Base-by-base conservation (phyloP, 2,113 vertebrate genomes). In the Poecilia latipinna region DNA sequence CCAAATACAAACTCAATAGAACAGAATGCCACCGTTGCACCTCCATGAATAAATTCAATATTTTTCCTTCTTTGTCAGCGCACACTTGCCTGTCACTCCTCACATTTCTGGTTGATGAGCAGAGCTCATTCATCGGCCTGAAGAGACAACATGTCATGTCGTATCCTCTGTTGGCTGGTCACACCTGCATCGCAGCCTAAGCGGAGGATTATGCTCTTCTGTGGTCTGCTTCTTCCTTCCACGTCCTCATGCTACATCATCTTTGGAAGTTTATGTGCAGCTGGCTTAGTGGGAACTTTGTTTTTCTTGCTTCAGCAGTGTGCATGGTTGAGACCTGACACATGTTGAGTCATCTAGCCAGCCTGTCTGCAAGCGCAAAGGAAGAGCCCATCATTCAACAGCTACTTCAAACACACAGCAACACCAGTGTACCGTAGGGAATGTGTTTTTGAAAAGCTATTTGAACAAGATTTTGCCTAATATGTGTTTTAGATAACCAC, bases 331-430 rank as follows among this genome's bases (percentile, higher is more conserved):
- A 83, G 74, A 84, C 88, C 74, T 90, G 89, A 92, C 77, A 77
- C 65, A 37, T 61, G 77, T 73, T 92, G 91, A 90, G 76, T 92
- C 90, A 90, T 87, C 80, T 70, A 44, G 39, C 75, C 63, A 65
- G 78, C 77, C 65, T 75, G 31, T 75, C 86, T 73, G 73, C 37
- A 35, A 82, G 71, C 84, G 89, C 88, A 91, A 91, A 92, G 86
- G 85, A 86, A 83, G 77, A 85, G 78, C 75, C 77, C n/a, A 75
- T 93, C 92, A 90, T 66, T 94, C 92, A 90, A 28, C 87, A 64
- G 82, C 88, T 83, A 72, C 89, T 82, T 84, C 75, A 82, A 76
- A 84, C 70, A 79, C 82, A 85, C 80, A 76, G 72, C 78, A 71
- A 66, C 35, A 31, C 84, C 75, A 89, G 72, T 82, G 81, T 87